Conservation (phyloP, 2,113 vertebrate genomes). For the Garra rufa region DNA sequence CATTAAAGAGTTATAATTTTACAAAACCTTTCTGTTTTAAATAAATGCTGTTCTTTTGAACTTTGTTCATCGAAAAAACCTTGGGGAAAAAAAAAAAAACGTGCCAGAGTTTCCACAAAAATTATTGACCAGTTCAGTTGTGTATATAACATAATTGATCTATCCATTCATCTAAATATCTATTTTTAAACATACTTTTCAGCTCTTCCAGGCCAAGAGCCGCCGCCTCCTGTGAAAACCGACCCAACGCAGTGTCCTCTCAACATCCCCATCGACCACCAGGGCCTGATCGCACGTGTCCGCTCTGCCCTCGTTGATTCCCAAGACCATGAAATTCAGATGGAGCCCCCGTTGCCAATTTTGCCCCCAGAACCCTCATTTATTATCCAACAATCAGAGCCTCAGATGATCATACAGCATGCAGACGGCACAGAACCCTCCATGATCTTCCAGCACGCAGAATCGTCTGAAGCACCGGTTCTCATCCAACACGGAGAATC, state of each 20-base stretch:
- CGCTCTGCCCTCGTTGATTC: conserved; percentile 60
- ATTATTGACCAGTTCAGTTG: not conserved
- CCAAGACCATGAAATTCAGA: conserved; percentile 59
- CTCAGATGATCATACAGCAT: conserved; percentile 54
- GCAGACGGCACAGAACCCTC: conserved; percentile 39
- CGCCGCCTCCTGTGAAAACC: conserved; percentile 3
- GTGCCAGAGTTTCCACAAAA: no score
- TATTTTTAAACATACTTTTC: conserved; percentile 13
- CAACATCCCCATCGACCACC: conserved; percentile 74
- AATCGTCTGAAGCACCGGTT: conserved; percentile 34
- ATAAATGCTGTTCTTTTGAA: not conserved
- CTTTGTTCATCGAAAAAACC: not conserved
- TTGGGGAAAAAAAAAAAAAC: not conserved
- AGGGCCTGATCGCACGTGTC: conserved; percentile 61
- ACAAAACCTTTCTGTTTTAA: not conserved
- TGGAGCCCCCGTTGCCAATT: not conserved
- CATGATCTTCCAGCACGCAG: conserved; percentile 51
- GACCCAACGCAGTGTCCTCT: conserved; percentile 61
- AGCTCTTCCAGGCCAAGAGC: conserved; percentile 43
- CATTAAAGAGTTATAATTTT: no score
- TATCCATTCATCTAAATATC: not conserved
- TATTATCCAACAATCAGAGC: conserved; percentile 52
- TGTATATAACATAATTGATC: not conserved
- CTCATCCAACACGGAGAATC: conserved; percentile 51
- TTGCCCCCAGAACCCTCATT: conserved; percentile 23